Percentiles rank a stretch among this genome's conserved stretches.
Conservation (phyloP, 2,113 vertebrate genomes). For the Sphaerodactylus townsendi region DNA sequence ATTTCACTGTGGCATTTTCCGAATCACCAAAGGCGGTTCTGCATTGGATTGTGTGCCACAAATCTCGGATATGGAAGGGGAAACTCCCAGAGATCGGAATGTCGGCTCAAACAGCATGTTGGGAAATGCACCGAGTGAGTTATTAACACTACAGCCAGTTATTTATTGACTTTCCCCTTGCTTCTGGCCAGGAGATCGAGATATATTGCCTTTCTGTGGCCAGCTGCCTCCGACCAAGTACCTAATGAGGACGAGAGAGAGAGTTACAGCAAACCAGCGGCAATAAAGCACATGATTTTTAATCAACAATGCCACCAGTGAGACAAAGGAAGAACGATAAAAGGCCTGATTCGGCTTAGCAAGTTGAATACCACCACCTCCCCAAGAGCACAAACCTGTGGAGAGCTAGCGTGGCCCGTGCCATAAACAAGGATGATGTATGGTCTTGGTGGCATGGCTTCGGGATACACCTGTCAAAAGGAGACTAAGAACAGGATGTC, state of each 20-base stretch:
- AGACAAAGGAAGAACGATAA: not conserved
- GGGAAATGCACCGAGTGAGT: slow-evolving; percentile 1
- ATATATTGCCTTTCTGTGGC: slow-evolving; percentile 13
- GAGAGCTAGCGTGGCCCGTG: not conserved
- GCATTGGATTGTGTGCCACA: not conserved
- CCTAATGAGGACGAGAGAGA: slow-evolving; percentile 3
- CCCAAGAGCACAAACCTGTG: not conserved
- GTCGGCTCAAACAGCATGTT: not conserved
- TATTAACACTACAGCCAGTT: not conserved
- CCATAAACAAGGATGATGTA: not conserved
- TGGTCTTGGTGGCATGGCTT: not conserved
- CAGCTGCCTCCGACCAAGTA: slow-evolving; percentile 6
- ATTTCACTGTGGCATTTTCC: not conserved
- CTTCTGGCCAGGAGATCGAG: not conserved
- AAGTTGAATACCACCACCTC: too few relatives aligned
- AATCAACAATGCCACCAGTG: not conserved
- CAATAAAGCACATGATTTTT: slow-evolving; percentile 9
- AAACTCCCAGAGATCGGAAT: not conserved
- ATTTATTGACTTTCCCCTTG: not conserved
- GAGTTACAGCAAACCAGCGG: not conserved
- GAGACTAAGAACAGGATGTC: too few relatives aligned
- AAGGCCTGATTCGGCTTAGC: not conserved
- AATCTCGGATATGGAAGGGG: not conserved
- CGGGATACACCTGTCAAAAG: not conserved
- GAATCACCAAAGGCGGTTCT: not conserved